phyloP scores from a whole-genome alignment of 2,888 invertebrate species.

The Ctena decussata region DNA sequence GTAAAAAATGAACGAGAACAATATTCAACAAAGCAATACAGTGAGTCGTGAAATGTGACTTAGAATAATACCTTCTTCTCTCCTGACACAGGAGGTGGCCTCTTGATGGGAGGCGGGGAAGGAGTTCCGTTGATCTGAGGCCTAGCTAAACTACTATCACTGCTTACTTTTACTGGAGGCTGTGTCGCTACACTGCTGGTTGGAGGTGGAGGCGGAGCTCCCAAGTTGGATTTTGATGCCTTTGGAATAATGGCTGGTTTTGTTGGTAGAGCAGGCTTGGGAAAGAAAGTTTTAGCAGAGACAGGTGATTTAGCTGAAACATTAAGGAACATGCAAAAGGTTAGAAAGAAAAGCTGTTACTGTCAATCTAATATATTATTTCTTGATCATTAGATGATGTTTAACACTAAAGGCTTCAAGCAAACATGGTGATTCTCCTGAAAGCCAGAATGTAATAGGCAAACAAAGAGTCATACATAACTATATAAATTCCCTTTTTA shows the following conservation, averaged over 20 bases:
- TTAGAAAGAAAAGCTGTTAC: no score
- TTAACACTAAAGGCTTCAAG: no score
- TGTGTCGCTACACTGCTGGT: background rate
- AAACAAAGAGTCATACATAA: no score
- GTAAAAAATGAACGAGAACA: no score
- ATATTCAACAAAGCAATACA: no score
- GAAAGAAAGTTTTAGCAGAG: conserved; percentile 15
- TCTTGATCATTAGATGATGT: no score
- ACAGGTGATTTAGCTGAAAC: background rate
- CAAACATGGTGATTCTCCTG: no score
- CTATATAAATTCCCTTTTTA: no score
- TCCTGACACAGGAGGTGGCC: background rate
- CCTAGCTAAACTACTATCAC: background rate
- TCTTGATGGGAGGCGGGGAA: conserved; percentile 35
- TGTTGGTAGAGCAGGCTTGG: conserved; percentile 25
- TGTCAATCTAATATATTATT: no score
- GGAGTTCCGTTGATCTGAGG: conserved; percentile 13
- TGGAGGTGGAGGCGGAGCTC: conserved; percentile 1
- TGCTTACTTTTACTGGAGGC: background rate
- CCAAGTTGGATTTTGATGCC: background rate
- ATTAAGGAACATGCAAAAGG: background rate
- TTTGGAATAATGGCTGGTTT: conserved; percentile 14
- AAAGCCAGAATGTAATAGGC: no score
- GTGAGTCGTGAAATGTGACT: no score
- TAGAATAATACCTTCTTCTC: conserved; percentile 4